A percentile compares a stretch with the other conserved stretches of the same genome.
phyloP scores from a whole-genome alignment of 1,140 invertebrate genomes.

The Eurosta solidaginis region DNA sequence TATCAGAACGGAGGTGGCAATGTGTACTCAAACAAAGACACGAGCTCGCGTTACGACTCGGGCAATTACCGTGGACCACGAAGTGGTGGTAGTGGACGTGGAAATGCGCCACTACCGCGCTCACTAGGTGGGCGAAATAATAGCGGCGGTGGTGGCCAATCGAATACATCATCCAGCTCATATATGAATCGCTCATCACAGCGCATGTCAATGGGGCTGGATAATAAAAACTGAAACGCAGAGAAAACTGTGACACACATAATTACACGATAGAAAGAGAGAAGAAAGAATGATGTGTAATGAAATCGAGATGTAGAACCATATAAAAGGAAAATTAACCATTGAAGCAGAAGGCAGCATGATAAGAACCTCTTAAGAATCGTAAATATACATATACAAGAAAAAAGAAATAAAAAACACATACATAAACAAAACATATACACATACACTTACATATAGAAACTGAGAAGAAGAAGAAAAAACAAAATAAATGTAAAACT shows the following conservation, averaged over 20 bases:
- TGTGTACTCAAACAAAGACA: slow-evolving; percentile 38
- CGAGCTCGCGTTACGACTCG: slow-evolving; percentile 51
- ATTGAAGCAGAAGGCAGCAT: slow-evolving; percentile 36
- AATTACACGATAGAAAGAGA: neutral
- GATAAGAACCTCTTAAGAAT: slow-evolving; percentile 30
- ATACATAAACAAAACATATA: slow-evolving; percentile 30
- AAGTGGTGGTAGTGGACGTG: slow-evolving; percentile 42
- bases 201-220: slow-evolving; percentile 50
- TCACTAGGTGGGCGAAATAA: slow-evolving; percentile 38
- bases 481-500: slow-evolving; percentile 17
- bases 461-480: neutral
- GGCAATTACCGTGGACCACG: slow-evolving; percentile 37
- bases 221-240: slow-evolving; percentile 49
- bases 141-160: slow-evolving; percentile 37
- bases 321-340: neutral
- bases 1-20: slow-evolving; percentile 44
- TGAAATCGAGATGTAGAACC: neutral
- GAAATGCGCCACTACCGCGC: slow-evolving; percentile 45
- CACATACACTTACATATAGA: slow-evolving; percentile 21
- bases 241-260: neutral
- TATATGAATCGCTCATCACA: slow-evolving; percentile 52
- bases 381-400: slow-evolving; percentile 28
- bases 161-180: slow-evolving; percentile 32
- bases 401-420: neutral
- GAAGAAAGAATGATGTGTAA: neutral